Evolutionary conservation across 2,113 vertebrate genomes (phyloP), one percentile per base, ranked within the genome.

Genomic region (Chloroceryle aenea): DNA sequence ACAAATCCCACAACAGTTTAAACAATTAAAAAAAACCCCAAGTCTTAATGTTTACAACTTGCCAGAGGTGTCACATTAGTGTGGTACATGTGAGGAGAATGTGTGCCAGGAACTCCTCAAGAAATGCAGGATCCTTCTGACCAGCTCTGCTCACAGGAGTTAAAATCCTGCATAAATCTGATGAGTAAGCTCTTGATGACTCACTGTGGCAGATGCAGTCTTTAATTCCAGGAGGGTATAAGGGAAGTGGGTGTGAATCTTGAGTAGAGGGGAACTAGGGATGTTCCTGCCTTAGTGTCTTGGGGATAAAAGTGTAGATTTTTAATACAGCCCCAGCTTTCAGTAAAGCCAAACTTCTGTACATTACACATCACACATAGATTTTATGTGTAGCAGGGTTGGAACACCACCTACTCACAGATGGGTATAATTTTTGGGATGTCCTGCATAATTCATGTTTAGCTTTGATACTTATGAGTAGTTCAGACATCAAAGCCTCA

Each of bases 391-490:
- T 95, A 87, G 52, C 81, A 83, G 86, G 75, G 88, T 85, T 96
- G 90, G 85, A 97, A 96, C 87, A 96, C 95, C 93, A 90, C 94
- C 96, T 96, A 97, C 95, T 97, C 93, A 94, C 78, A 92, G 90
- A 97, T 97, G 95, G 93, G 92, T 94, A 90, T 96, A 75, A 96
- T 96, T 96, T 96, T 94, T 89, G 95, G 93, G 94, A 97, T 96
- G 93, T 95, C 96, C 94, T 97, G 91, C 90, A 97, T 96, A 96
- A 97, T 97, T 96, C 96, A 94, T 95, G 68, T 93, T 86, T 94
- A 90, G 92, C 95, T 97, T 95, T 97, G 93, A 95, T 97, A 97
- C 87, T 97, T 92, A 95, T 95, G 87, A 96, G 94, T 94, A 97
- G 96, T 97, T 95, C 90, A 94, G 74, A 96, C 95, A 96, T 96